Evolutionary conservation across 2,113 vertebrate genomes (phyloP), one percentile per base, ranked within the genome.

Genomic region (Triplophysa siluroides): DNA sequence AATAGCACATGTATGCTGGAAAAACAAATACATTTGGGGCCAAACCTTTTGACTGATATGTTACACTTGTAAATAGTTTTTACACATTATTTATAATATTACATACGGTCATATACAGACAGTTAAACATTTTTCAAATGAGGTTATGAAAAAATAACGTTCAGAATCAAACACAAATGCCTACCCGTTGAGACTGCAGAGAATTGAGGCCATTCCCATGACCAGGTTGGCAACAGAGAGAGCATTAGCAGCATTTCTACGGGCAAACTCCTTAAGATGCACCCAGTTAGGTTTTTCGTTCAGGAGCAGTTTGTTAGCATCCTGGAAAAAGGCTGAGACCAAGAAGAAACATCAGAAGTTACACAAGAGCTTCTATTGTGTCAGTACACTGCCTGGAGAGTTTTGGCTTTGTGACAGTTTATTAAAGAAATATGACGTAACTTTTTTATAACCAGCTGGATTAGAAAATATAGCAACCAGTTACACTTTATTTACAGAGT

Each of bases 151-250:
- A 38, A 7, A 38, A 38, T 6, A 38, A 38, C 3, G 60, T 9
- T 58, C 19, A 80, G 75, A 73, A n/a, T 29, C 26, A 29, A 29
- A 16, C 16, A 45, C 21, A 45, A 50, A 8, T 45, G 85, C 94
- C 84, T 85, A 95, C 96, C 95, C 94, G 23, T 92, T 94, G 23
- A 98, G 90, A 78, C 91, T 96, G 92, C 95, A 93, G 85, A 95
- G 94, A 78, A 98, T 88, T 83, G 96, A 98, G 64, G 92, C 89
- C 84, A 98, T 93, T 56, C 96, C 97, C 79, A 95, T 92, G 73
- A 97, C 82, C 84, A 97, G 91, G 89, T 98, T 98, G 83, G 92
- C 90, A 79, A 98, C 61, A 0, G 96, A 97, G 73, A 98, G 88
- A 45, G 93, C 91, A 13, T 94, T 98, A 47, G 94, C 94, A 0